Evolutionary conservation across 2,797 vertebrate genomes (phyloP), one percentile per base, ranked within the genome.

Genomic region (Chaetodon trifasciatus): DNA sequence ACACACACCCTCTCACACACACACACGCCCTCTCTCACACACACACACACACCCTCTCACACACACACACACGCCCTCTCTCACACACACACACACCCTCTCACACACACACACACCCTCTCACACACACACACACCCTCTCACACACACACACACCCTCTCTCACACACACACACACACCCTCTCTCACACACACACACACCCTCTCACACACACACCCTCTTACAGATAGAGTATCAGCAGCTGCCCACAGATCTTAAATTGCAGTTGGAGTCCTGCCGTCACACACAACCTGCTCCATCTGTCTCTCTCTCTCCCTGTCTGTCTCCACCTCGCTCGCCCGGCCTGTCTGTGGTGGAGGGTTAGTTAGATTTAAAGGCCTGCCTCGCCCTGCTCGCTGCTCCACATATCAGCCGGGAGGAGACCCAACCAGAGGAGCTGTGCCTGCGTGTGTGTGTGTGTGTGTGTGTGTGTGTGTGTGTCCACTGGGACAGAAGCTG

Each of bases 281-380:
- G 63, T 67, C 57, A 62, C 35, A 56, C 57, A 65, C 66, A 52
- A 28, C 50, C 60, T 40, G n/a, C 56, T 62, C 64, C 17, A 15
- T 69, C 61, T 76, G 35, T 73, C 71, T 76, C 57, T 67, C 71
- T 71, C 55, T 74, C 64, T 76, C 74, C 6, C 52, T 69, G 3
- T 63, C 21, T 55, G n/a, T 11, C 24, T 24, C 1, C 5, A 9
- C 8, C 81, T 78, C 17, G 15, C 44, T 74, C 37, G 21, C 37
- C 61, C 56, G 5, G 17, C n/a, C 23, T 16, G 37, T 74, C 53
- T 42, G 55, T 61, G 63, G 76, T 64, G 60, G 64, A 84, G 72
- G 79, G 87, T 79, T 46, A 21, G 52, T 86, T 87, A 82, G 76
- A 90, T 91, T 90, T 91, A 91, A 83, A 50, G 74, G 28, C 62